Base-by-base conservation (phyloP, 2,888 invertebrate species). In the Melipona beecheii region DNA sequence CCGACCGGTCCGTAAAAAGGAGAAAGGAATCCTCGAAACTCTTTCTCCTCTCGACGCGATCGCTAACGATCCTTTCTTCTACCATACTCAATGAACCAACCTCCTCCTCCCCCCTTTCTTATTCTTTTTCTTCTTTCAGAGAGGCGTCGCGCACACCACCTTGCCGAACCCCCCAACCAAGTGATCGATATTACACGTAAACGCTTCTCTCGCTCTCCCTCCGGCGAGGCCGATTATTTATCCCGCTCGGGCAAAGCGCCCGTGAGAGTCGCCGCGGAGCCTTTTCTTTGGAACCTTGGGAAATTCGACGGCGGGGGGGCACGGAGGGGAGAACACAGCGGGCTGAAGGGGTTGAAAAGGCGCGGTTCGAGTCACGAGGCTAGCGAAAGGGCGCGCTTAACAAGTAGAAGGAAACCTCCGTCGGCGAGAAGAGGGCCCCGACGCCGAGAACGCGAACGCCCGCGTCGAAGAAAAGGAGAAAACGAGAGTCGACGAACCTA, bases 221-320 rank as follows among this genome's bases (percentile, higher is more conserved):
- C 54, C 86, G 6, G 36, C 36, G 9, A n/a, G 2, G n/a, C n/a
- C 52, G 83, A 85, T 89, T 87, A 89, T 91, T 90, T 90, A 90
- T 91, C 90, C 76, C 78, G 72, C 89, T 76, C 78, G 72, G 15
- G 72, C 31, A n/a, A 31, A 73, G 50, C 60, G 49, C 5, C 4
- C 50, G 60, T 11, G n/a, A 50, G 19, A 21, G 4, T 24, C 49
- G 24, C n/a, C 17, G 43, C 65, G 6, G 43, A 43, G 24, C 27
- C 27, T 36, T 73, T n/a, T 15, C 50, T 60, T 31, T 2, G 6
- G 9, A 9, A 60, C 31, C 5, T 19, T 31, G 50, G 73, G 43
- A 43, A 24, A 76, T 56, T 71, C 69, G 60, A 65, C 52, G 27
- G 65, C n/a, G 52, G 62, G 64, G 36, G 65, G 56, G 21, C n/a